Base-by-base conservation (phyloP, 2,113 vertebrate species). In the Cichladusa arquata region DNA sequence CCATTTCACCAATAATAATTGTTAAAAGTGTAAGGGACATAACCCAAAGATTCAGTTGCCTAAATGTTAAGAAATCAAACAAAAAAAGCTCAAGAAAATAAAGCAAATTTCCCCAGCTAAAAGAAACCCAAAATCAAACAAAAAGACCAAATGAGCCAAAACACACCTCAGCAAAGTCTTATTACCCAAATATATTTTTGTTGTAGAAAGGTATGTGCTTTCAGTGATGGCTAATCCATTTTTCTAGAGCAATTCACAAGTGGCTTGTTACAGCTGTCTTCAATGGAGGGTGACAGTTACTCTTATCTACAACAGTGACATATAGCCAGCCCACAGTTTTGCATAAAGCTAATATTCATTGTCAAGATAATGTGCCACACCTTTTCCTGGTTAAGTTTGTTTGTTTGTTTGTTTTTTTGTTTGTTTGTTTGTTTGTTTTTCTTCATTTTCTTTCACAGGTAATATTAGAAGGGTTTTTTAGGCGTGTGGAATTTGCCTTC, bases 351-450 rank as follows among this genome's bases (percentile, higher is more conserved):
- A 57, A 42, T 36, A 61, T 45, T 45, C 9, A 31, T 42, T 54
- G 13, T 33, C 19, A 73, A 36, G 7, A 12, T 45, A 65, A 15
- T 60, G 23, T 0, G 1, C 3, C 8, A 36, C 50, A 45, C 0
- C 2, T 67, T 40, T 26, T 76, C 15, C 18, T 76, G 23, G 9
- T 36, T 31, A 14, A 6, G 19, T 79, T 36, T 40, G 2, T 20
- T 47, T 47, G 45, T 23, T 66, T 36, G 36, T 36, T 36, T 36
- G 36, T 36, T 36, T 36, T 8, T 24, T 38, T 78, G 23, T 22
- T 12, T 44, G 17, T 12, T 20, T 10, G 6, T 20, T 17, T 12
- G 14, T 19, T 45, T 28, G 23, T 26, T 80, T 67, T 19, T n/a
- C 26, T 34, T 2, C 13, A 40, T 5, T 25, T 77, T 25, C 2